These are phyloP conservation scores for Ctenicera cuprea DNA, from an alignment of 2,888 invertebrate genomes.

Conservation along the genomic window DNA sequence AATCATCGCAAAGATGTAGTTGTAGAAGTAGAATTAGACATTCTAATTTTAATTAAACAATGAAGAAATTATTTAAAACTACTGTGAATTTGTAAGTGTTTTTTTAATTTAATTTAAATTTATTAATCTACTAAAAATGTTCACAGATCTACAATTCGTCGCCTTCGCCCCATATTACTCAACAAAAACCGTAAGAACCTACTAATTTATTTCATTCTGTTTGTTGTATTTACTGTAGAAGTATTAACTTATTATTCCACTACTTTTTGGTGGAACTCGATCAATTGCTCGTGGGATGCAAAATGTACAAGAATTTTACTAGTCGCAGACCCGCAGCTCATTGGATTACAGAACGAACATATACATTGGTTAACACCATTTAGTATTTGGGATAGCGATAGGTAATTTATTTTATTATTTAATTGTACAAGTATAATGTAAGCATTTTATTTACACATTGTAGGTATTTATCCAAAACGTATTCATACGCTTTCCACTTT, in stretches of 20 bases:
- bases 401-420: conserved; percentile 74
- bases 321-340: conserved; percentile 94
- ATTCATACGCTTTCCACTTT: conserved; percentile 81
- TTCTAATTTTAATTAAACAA: neutral
- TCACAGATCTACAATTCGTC: neutral
- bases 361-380: conserved; percentile 80
- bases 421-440: neutral
- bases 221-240: conserved; percentile 65
- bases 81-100: neutral
- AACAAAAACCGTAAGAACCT: conserved; percentile 13
- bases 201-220: conserved; percentile 38
- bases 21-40: neutral
- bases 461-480: conserved; percentile 89
- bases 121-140: no score
- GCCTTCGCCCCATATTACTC: neutral
- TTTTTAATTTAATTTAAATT: conserved; percentile 11
- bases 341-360: conserved; percentile 86
- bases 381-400: conserved; percentile 91
- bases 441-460: no score
- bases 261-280: conserved; percentile 64
- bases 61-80: no score
- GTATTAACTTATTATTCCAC: conserved; percentile 65
- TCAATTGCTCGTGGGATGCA: conserved; percentile 64
- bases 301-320: conserved; percentile 69
- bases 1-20: neutral